Evolutionary conservation across 2,113 vertebrate genomes (phyloP).

Genomic region (Stictonetta naevosa): DNA sequence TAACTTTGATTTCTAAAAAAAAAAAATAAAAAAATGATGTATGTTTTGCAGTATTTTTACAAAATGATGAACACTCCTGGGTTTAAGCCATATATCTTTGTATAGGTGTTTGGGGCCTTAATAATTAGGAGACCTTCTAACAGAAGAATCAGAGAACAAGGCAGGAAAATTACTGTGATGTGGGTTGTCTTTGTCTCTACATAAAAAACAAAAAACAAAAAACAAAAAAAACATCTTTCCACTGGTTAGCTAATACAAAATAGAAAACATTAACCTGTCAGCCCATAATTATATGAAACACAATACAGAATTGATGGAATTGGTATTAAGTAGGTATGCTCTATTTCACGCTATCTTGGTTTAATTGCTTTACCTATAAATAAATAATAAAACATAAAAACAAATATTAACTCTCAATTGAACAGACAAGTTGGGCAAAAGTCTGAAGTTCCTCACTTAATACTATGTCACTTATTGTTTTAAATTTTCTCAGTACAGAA

Average conservation of each 20-base stretch:
- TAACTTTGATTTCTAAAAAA: background rate
- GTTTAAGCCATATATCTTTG: background rate
- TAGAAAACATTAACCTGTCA: background rate
- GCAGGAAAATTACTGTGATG: background rate
- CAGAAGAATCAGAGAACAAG: background rate
- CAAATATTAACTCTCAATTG: background rate
- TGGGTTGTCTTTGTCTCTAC: background rate
- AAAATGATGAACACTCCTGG: background rate
- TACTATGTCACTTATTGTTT: background rate
- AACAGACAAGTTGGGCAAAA: background rate
- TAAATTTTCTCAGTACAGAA: background rate
- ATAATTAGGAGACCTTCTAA: background rate
- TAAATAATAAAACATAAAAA: background rate
- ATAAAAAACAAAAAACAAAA: background rate
- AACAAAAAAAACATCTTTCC: background rate
- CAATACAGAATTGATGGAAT: background rate
- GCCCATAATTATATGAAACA: background rate
- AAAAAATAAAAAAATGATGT: background rate
- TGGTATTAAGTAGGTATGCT: background rate
- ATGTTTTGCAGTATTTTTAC: background rate
- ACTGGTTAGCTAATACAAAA: background rate
- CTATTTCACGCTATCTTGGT: background rate
- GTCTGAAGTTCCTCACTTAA: background rate
- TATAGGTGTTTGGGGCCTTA: background rate
- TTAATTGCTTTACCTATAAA: background rate